phyloP scores from a whole-genome alignment of 2,113 vertebrate genomes.

The Glareola pratincola region DNA sequence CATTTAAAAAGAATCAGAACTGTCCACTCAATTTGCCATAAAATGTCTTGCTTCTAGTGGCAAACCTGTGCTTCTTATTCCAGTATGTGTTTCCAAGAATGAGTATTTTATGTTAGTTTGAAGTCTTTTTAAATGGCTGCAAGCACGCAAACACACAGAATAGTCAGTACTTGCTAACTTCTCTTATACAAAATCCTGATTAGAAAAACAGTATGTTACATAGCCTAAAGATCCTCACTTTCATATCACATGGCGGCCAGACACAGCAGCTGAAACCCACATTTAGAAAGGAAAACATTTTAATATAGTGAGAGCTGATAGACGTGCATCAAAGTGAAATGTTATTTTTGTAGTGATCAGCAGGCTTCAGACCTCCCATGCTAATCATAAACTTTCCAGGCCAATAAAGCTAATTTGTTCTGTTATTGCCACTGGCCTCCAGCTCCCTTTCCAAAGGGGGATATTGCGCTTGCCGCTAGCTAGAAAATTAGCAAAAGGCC shows the following conservation, averaged over 20 bases:
- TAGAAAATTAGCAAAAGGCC: neutral
- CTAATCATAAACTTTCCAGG: conserved; percentile 24
- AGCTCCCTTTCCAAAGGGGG: neutral
- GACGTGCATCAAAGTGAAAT: conserved; percentile 32
- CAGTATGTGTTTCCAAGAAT: neutral
- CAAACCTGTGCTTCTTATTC: neutral
- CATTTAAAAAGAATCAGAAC: neutral
- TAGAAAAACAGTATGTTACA: neutral
- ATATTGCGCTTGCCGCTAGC: neutral
- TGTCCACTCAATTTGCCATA: neutral
- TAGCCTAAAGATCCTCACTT: neutral
- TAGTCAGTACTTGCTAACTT: neutral
- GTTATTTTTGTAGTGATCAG: conserved; percentile 27
- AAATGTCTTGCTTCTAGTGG: neutral
- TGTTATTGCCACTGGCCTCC: neutral
- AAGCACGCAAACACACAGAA: neutral
- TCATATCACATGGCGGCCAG: conserved; percentile 39
- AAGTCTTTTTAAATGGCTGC: neutral
- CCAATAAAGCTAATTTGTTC: neutral
- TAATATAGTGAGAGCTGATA: conserved; percentile 32
- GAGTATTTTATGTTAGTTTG: neutral
- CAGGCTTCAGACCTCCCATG: conserved; percentile 39
- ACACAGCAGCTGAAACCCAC: conserved; percentile 23
- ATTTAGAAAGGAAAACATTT: conserved; percentile 41
- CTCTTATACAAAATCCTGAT: neutral